A percentile compares a stretch with the other conserved stretches of the same genome.
These are phyloP conservation scores for Mionectes macconnelli DNA, from an alignment of 2,113 vertebrate species.

Conservation along the genomic window DNA sequence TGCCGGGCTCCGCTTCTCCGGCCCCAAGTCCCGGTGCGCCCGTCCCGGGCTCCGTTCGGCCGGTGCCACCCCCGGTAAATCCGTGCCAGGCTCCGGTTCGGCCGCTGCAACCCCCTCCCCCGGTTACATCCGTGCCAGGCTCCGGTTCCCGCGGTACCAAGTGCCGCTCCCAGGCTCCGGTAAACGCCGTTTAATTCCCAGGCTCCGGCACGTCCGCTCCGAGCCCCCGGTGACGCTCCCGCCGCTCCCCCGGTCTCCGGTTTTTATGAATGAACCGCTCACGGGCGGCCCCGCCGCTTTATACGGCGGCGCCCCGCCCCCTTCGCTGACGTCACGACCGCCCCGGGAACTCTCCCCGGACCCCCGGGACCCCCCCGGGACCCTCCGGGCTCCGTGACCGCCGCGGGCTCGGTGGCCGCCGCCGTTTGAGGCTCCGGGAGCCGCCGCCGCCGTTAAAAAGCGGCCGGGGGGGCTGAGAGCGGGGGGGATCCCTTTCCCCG, in stretches of 20 bases:
- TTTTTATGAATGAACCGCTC: slow-evolving; percentile 89
- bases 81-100: neutral
- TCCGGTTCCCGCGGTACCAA: neutral
- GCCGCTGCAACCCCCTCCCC: neutral
- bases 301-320: slow-evolving; percentile 37
- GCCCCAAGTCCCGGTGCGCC: neutral
- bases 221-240: neutral
- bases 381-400: neutral
- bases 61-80: neutral
- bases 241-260: slow-evolving; percentile 35
- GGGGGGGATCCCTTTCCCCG: slow-evolving; percentile 73
- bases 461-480: neutral
- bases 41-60: neutral
- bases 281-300: slow-evolving; percentile 68
- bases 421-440: neutral
- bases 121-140: neutral
- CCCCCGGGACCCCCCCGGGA: neutral
- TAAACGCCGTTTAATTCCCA: neutral
- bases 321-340: slow-evolving; percentile 61
- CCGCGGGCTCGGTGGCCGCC: rapidly evolving
- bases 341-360: neutral
- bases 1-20: neutral
- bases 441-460: neutral
- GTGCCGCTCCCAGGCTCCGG: neutral
- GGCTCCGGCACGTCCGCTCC: neutral